Conservation (phyloP, 2,888 invertebrate species). For the Polyploca ridens region DNA sequence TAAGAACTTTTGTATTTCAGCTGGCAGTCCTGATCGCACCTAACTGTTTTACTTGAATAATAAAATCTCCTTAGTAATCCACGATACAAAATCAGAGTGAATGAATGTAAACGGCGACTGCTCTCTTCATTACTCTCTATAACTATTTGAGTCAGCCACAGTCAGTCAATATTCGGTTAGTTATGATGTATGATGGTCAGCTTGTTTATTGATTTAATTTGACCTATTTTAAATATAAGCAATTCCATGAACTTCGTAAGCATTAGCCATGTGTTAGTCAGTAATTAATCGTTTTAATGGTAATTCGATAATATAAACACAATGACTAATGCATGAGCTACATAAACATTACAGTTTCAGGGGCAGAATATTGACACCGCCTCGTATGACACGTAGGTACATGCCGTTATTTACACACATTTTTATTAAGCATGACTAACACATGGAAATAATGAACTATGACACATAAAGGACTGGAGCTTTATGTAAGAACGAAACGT, state of each 20-base stretch:
- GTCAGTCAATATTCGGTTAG: neutral
- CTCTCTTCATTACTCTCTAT: neutral
- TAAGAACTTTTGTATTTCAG: neutral
- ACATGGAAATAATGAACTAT: constrained; percentile 29
- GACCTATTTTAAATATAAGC: constrained; percentile 4
- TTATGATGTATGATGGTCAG: neutral
- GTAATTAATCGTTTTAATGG: constrained; percentile 15
- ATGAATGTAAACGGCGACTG: neutral
- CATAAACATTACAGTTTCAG: constrained; percentile 37
- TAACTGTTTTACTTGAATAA: neutral
- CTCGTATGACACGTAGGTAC: constrained; percentile 24
- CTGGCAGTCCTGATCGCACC: neutral
- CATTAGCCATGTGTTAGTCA: constrained; percentile 2
- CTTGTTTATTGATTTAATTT: constrained; percentile 11
- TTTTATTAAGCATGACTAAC: constrained; percentile 40
- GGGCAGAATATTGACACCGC: constrained; percentile 37
- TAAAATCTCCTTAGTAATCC: neutral
- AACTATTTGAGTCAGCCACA: constrained; percentile 7
- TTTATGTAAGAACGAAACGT: constrained; percentile 27
- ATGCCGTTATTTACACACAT: constrained; percentile 40
- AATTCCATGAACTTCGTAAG: neutral
- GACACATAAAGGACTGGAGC: constrained; percentile 35
- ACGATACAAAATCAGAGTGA: neutral
- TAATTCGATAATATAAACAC: constrained; percentile 21
- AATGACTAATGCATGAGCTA: constrained; percentile 38